A percentile compares a stretch with the other conserved stretches of the same genome.
Evolutionary conservation across 2,113 vertebrate genomes (phyloP).

Genomic region (Oncorhynchus keta): DNA sequence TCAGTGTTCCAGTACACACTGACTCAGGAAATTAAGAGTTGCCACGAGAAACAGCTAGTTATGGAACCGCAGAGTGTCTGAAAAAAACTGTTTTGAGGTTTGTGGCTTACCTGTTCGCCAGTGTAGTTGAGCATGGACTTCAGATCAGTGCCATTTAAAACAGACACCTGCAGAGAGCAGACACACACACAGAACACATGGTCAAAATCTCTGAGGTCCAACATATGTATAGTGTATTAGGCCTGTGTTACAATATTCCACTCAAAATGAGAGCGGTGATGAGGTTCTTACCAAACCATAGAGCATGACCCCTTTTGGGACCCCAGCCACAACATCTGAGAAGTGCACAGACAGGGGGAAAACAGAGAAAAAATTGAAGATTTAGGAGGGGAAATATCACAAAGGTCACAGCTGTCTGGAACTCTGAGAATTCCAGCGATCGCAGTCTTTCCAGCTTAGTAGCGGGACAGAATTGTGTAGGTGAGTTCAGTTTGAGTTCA

Average conservation of each 20-base stretch:
- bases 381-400: slow-evolving; percentile 48
- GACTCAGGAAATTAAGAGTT: slow-evolving; percentile 26
- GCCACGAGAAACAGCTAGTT: not conserved
- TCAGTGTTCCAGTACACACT: slow-evolving; percentile 6
- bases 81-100: not conserved
- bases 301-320: slow-evolving; percentile 84
- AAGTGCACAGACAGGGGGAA: slow-evolving; percentile 31
- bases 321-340: slow-evolving; percentile 86
- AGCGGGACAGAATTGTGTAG: slow-evolving; percentile 31
- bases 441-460: slow-evolving; percentile 34
- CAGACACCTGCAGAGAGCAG: slow-evolving; percentile 78
- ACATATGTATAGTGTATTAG: slow-evolving; percentile 24
- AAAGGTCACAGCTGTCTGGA: slow-evolving; percentile 24
- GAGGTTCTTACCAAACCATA: slow-evolving; percentile 83
- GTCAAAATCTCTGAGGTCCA: no score
- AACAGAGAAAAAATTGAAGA: slow-evolving; percentile 32
- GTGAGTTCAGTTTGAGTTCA: slow-evolving; percentile 21
- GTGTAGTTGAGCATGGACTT: slow-evolving; percentile 81
- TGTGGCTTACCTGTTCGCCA: slow-evolving; percentile 85
- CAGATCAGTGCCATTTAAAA: slow-evolving; percentile 84
- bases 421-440: slow-evolving; percentile 23
- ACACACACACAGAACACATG: slow-evolving; percentile 23
- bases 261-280: slow-evolving; percentile 38
- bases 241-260: slow-evolving; percentile 9
- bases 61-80: slow-evolving; percentile 26